Conservation (phyloP, 1,140 invertebrate species). For the Temnothorax longispinosus region DNA sequence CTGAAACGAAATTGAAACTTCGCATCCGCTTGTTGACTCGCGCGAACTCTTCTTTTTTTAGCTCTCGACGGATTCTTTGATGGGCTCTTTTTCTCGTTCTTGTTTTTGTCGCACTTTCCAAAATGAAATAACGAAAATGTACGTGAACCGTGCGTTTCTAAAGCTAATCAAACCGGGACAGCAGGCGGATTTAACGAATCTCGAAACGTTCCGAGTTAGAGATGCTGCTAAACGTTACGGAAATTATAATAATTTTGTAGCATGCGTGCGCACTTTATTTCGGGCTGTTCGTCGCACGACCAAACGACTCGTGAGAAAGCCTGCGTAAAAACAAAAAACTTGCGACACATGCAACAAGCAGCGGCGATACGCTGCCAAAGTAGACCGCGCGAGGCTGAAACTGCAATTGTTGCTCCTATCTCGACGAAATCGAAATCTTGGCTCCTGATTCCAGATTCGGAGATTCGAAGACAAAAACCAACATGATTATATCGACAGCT, state of each 20-base stretch:
- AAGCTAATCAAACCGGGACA: not conserved
- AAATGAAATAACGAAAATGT: not conserved
- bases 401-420: not conserved
- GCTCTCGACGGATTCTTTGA: not conserved
- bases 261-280: conserved; percentile 35
- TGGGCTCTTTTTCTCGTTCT: not conserved
- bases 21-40: not conserved
- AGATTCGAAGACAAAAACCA: not conserved
- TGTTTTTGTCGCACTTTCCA: not conserved
- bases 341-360: not conserved
- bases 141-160: not conserved
- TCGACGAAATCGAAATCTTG: not conserved
- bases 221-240: not conserved
- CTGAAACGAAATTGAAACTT: not conserved
- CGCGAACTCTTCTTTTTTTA: not conserved
- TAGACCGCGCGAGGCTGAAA: too few species aligned
- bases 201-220: not conserved
- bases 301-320: not conserved
- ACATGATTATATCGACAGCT: not conserved
- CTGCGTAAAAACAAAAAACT: not conserved
- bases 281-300: not conserved
- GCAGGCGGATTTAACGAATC: not conserved
- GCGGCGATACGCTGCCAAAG: not conserved
- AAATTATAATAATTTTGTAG: not conserved
- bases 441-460: not conserved